Base-by-base conservation (phyloP, 1,140 invertebrate genomes). In the Doryteuthis pealeii region DNA sequence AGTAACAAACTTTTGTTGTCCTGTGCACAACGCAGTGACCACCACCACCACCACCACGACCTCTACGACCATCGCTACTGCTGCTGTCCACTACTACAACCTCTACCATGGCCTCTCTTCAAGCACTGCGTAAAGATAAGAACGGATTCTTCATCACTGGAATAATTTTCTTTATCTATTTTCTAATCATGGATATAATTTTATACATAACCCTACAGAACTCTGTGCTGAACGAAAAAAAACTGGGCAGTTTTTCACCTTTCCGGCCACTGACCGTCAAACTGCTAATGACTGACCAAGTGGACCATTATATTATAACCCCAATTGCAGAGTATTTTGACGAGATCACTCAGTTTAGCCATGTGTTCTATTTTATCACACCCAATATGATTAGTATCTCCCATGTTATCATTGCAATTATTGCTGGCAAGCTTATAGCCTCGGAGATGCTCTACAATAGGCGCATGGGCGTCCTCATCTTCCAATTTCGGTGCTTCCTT, bases 261-360 rank as follows among this genome's bases (percentile, higher is more conserved):
- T 87, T 87, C 72, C 79, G 77, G 40, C 83, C 83, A 22, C 72
- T 87, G 10, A 81, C 84, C 14, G 74, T 85, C 26, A 87, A 87
- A 72, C 76, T 82, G n/a, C 69, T 86, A 3, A 86, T 87, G 85
- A 85, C 78, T 62, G 85, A 86, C 72, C 85, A 80, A 28, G 74
- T 80, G 15, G 84, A 79, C 15, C 83, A 85, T 73, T 87, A 84
- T 67, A 71, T 86, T 14, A 80, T 83, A 33, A 79, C 75, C 12
- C 86, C 86, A n/a, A 74, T 79, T 10, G 76, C 83, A 8, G 84
- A 86, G 76, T 80, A 77, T 35, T 85, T 87, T 58, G 80, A 87
- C 68, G 70, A 79, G 40, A 73, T 81, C 58, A 82, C 85, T 2
- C 73, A 81, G 40, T 87, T 87, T 76, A 86, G 83, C 62, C 76